Evolutionary conservation across 2,888 invertebrate genomes (phyloP).

Genomic region (Cybosia mesomella): DNA sequence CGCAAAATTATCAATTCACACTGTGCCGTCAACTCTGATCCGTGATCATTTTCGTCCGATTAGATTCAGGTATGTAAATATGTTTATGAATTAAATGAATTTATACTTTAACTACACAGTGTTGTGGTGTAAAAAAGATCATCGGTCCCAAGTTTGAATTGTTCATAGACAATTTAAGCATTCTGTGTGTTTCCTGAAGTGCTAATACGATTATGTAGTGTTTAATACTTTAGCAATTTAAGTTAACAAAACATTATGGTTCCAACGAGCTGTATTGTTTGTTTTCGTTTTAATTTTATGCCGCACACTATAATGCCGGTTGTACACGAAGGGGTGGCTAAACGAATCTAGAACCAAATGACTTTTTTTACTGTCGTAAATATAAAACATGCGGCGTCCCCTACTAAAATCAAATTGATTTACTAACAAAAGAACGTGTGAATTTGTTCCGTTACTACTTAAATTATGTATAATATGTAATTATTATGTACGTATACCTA

Average conservation of each 20-base stretch:
- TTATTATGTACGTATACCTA: constrained; percentile 4
- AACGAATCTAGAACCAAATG: constrained; percentile 60
- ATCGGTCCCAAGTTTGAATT: neutral
- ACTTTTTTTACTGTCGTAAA: constrained; percentile 51
- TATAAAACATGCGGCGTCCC: constrained; percentile 51
- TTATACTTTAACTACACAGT: neutral
- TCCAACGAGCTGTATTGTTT: constrained; percentile 58
- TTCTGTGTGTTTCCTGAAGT: constrained; percentile 27
- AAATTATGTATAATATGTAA: constrained; percentile 15
- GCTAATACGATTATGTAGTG: constrained; percentile 57
- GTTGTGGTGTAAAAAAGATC: neutral
- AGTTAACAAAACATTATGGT: constrained; percentile 59
- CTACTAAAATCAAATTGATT: constrained; percentile 62
- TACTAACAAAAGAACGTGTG: constrained; percentile 30
- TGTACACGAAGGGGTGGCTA: constrained; percentile 69
- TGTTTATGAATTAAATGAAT: constrained; percentile 2
- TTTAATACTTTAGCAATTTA: constrained; percentile 48
- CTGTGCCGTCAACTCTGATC: constrained; percentile 27
- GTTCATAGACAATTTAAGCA: constrained; percentile 23
- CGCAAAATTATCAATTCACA: constrained; percentile 12
- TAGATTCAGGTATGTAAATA: constrained; percentile 24
- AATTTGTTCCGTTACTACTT: constrained; percentile 26
- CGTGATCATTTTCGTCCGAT: constrained; percentile 21
- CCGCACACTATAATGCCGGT: constrained; percentile 59
- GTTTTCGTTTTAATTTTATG: constrained; percentile 69